Evolutionary conservation across 2,797 vertebrate species (phyloP).

Genomic region (Acanthis flammea): DNA sequence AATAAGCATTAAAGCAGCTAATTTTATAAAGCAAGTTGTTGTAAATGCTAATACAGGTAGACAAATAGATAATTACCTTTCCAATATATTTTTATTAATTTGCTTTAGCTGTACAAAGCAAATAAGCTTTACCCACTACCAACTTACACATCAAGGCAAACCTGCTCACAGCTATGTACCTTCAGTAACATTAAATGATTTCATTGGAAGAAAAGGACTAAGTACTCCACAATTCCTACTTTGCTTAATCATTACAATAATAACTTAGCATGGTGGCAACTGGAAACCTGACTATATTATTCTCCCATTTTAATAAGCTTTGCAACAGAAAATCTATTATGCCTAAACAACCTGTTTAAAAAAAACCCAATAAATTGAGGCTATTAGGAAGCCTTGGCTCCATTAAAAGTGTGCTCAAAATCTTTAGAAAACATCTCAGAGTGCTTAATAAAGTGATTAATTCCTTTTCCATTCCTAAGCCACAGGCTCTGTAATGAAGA

Average conservation of each 20-base stretch:
- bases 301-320: constrained; percentile 27
- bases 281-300: constrained; percentile 17
- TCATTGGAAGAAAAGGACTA: neutral
- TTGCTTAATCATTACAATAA: neutral
- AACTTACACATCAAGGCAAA: neutral
- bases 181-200: neutral
- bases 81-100: neutral
- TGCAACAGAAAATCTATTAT: constrained; percentile 17
- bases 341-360: neutral
- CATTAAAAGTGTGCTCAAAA: neutral
- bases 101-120: neutral
- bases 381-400: neutral
- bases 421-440: constrained; percentile 17
- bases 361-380: neutral
- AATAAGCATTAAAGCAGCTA: neutral
- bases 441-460: neutral
- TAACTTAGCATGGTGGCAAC: neutral
- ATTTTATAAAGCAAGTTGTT: constrained; percentile 8
- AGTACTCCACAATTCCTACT: neutral
- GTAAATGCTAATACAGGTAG: neutral
- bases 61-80: neutral
- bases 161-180: neutral
- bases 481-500: neutral
- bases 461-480: neutral
- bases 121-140: neutral